These are phyloP conservation scores for Callopanchax toddi DNA, from an alignment of 2,113 vertebrate genomes.

Conservation along the genomic window DNA sequence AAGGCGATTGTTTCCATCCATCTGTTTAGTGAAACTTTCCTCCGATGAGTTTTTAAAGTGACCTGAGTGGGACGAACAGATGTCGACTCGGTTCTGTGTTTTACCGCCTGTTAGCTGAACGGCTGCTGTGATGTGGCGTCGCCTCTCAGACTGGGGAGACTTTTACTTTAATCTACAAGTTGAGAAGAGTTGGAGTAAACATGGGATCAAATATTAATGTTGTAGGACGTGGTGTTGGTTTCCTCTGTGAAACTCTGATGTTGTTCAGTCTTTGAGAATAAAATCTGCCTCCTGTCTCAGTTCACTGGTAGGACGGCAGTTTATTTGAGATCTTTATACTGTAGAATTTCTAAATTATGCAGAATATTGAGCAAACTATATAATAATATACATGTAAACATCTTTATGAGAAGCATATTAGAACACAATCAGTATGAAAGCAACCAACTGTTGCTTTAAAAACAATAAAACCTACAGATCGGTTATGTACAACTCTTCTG, in stretches of 20 bases:
- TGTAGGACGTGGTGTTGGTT: not conserved
- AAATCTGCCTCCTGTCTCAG: not conserved
- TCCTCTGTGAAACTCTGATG: not conserved
- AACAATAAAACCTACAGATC: too few species aligned
- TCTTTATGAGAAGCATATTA: too few species aligned
- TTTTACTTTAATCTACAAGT: not conserved
- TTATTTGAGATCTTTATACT: too few species aligned
- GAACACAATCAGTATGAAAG: too few species aligned
- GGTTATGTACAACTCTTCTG: too few species aligned
- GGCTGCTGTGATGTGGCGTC: not conserved
- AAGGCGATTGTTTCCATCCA: conserved; percentile 25
- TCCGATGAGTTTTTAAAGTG: not conserved
- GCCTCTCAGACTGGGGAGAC: not conserved
- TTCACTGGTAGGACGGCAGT: too few species aligned
- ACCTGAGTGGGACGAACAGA: not conserved
- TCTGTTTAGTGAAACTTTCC: conserved; percentile 27
- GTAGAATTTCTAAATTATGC: too few species aligned
- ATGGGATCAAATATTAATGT: conserved; percentile 21
- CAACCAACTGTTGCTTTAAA: too few species aligned
- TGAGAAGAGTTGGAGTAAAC: conserved; percentile 7
- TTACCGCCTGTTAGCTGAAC: not conserved
- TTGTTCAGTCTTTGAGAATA: not conserved
- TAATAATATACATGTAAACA: too few species aligned
- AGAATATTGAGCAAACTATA: too few species aligned
- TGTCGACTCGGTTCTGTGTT: conserved; percentile 2